A percentile compares a stretch with the other conserved stretches of the same genome.
These are phyloP conservation scores for Oncopodura yosiiana DNA, from an alignment of 1,140 invertebrate species.

Conservation along the genomic window DNA sequence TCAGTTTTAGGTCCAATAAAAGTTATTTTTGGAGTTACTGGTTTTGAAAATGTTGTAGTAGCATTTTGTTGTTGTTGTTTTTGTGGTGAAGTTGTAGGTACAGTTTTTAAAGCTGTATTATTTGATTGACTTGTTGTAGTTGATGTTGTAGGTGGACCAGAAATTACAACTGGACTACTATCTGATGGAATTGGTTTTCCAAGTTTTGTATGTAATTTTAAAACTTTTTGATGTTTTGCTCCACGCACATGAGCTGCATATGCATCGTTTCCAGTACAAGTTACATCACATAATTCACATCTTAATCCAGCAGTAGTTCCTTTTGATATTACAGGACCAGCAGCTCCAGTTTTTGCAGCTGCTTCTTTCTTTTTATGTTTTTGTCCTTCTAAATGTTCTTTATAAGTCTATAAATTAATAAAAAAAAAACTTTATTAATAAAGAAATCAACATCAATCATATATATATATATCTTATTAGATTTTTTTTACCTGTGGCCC, in stretches of 20 bases:
- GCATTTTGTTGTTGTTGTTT: conserved; percentile 11
- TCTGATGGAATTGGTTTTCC: conserved; percentile 94
- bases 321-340: conserved; percentile 51
- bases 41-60: conserved; percentile 16
- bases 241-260: conserved; percentile 96
- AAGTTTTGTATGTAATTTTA: conserved; percentile 90
- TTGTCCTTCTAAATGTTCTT: conserved; percentile 94
- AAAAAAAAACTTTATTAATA: conserved; percentile 20
- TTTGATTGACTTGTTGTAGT: conserved; percentile 29
- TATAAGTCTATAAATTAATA: conserved; percentile 61
- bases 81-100: conserved; percentile 12
- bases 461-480: not conserved
- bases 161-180: conserved; percentile 77
- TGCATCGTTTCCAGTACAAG: conserved; percentile 93
- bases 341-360: conserved; percentile 62
- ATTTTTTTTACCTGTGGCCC: conserved; percentile 58
- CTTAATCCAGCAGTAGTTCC: conserved; percentile 48
- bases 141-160: conserved; percentile 35
- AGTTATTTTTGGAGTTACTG: conserved; percentile 69
- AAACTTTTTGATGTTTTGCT: conserved; percentile 90
- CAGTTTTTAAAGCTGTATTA: conserved; percentile 2
- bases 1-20: conserved; percentile 58
- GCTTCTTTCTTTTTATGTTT: conserved; percentile 98
- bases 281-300: conserved; percentile 91
- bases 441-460: conserved; percentile 3